Percentiles rank a stretch among this genome's conserved stretches.
Evolutionary conservation across 2,797 vertebrate species (phyloP).

Genomic region (Protonibea diacanthus): DNA sequence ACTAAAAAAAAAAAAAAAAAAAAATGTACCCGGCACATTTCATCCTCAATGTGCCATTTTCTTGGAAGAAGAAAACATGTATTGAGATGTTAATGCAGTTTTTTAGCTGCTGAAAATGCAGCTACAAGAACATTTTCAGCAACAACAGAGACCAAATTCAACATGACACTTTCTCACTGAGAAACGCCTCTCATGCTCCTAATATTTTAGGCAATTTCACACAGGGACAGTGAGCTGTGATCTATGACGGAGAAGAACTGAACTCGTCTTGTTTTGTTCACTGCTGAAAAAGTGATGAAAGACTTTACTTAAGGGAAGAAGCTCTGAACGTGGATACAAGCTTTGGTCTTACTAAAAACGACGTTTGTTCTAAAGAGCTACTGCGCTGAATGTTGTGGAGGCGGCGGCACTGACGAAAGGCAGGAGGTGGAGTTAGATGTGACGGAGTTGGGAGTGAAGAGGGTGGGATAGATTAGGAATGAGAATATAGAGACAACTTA

Average conservation of each 20-base stretch:
- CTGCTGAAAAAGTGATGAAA: neutral
- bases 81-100: constrained; percentile 14
- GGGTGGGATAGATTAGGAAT: too few species aligned
- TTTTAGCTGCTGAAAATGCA: neutral
- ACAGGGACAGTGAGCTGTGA: constrained; percentile 29
- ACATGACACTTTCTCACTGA: constrained; percentile 11
- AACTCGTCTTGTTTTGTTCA: constrained; percentile 7
- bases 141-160: constrained; percentile 17
- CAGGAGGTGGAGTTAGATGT: too few species aligned
- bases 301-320: neutral
- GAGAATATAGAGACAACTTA: too few species aligned
- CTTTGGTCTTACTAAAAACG: neutral
- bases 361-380: neutral
- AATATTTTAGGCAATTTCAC: constrained; percentile 27
- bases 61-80: neutral
- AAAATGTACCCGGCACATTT: neutral
- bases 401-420: too few species aligned
- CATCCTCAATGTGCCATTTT: constrained; percentile 7
- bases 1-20: neutral
- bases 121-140: constrained; percentile 19
- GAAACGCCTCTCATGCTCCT: constrained; percentile 5
- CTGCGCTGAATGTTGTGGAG: neutral
- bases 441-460: too few species aligned
- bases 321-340: neutral
- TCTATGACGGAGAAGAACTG: constrained; percentile 16